A percentile compares a stretch with the other conserved stretches of the same genome.
Evolutionary conservation across 1,140 invertebrate species (phyloP).

Genomic region (Amphibalanus amphitrite): DNA sequence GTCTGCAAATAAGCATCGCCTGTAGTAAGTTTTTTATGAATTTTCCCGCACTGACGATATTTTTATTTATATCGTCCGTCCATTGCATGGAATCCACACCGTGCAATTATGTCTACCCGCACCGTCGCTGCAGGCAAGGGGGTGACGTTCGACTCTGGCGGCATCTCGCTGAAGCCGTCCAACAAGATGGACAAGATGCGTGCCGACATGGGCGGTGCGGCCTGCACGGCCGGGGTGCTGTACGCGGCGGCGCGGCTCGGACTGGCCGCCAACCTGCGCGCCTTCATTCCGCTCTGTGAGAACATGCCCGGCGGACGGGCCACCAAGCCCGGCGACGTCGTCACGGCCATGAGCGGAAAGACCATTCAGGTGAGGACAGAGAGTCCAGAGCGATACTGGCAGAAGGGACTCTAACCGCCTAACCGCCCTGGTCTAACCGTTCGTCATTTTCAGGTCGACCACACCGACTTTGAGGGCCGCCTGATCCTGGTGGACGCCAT

Average conservation of each 20-base stretch:
- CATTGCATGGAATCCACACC: too few species aligned
- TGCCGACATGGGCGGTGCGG: slow-evolving; percentile 79
- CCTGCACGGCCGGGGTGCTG: slow-evolving; percentile 51
- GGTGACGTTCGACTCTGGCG: slow-evolving; percentile 78
- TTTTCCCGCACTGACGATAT: too few species aligned
- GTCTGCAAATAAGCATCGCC: too few species aligned
- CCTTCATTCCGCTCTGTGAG: slow-evolving; percentile 62
- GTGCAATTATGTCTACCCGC: too few species aligned
- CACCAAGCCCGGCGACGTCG: slow-evolving; percentile 71
- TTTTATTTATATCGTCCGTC: too few species aligned
- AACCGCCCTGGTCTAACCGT: too few species aligned
- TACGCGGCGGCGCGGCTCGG: slow-evolving; percentile 48
- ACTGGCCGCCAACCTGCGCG: slow-evolving; percentile 47
- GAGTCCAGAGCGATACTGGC: too few species aligned
- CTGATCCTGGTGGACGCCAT: slow-evolving; percentile 76
- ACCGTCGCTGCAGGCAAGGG: slow-evolving; percentile 42
- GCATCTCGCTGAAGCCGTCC: slow-evolving; percentile 62
- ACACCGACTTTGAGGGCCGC: slow-evolving; percentile 79
- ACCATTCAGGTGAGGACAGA: slow-evolving; percentile 42
- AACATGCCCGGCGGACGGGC: slow-evolving; percentile 70
- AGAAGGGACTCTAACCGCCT: too few species aligned
- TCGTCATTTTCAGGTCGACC: slow-evolving; percentile 41
- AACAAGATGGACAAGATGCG: slow-evolving; percentile 64
- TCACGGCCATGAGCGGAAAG: slow-evolving; percentile 66
- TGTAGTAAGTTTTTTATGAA: too few species aligned